These are phyloP conservation scores for Microctonus brassicae DNA, from an alignment of 2,888 invertebrate species.

Conservation along the genomic window DNA sequence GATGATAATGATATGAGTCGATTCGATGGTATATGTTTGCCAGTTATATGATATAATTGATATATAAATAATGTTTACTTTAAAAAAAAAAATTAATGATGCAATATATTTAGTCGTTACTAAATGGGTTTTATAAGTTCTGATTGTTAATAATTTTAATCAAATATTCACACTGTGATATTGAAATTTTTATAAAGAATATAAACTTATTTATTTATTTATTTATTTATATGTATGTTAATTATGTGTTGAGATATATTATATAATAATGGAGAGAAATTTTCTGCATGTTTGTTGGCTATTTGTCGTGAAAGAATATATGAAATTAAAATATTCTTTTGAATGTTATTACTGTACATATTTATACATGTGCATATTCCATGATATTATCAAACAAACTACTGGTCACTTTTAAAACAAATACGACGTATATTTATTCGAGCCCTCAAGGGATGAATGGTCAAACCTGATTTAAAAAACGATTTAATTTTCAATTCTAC, in stretches of 20 bases:
- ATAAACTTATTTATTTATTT: background rate
- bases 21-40: too few relatives aligned
- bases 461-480: background rate
- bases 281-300: slow-evolving; percentile 10
- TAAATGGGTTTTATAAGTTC: too few relatives aligned
- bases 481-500: background rate
- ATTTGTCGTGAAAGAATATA: slow-evolving; percentile 7
- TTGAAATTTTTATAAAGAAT: too few relatives aligned
- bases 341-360: background rate
- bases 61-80: too few relatives aligned
- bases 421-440: background rate
- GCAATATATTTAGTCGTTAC: too few relatives aligned
- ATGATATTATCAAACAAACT: slow-evolving; percentile 9
- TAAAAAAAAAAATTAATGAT: too few relatives aligned
- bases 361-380: background rate
- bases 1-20: too few relatives aligned
- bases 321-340: background rate
- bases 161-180: too few relatives aligned
- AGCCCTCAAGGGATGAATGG: slow-evolving; percentile 2
- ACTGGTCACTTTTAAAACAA: background rate
- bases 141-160: too few relatives aligned
- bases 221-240: background rate
- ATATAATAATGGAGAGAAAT: background rate
- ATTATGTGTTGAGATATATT: background rate
- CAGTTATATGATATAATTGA: too few relatives aligned